Percentiles rank a stretch among this genome's conserved stretches.
phyloP scores from a whole-genome alignment of 2,888 invertebrate genomes.

The Dasysyrphus tricinctus region DNA sequence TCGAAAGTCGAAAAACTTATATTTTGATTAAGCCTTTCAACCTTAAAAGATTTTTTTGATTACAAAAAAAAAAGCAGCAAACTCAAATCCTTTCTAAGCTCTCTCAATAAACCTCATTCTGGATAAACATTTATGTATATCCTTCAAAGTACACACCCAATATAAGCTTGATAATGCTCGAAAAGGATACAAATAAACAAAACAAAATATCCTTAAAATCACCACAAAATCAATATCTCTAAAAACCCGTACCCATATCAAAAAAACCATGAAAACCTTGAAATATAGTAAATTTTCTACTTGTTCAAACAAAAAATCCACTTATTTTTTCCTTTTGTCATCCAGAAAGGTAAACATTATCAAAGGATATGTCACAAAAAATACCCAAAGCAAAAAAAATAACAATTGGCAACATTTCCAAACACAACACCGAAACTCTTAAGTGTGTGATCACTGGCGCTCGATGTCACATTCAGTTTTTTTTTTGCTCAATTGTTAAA shows the following conservation, averaged over 20 bases:
- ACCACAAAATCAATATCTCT: conserved; percentile 15
- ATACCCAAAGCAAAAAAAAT: not conserved
- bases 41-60: not conserved
- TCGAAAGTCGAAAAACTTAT: not conserved
- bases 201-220: conserved; percentile 15
- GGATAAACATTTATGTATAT: not conserved
- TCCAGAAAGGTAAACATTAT: conserved; percentile 27
- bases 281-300: conserved; percentile 10
- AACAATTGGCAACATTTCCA: conserved; percentile 29
- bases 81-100: not conserved
- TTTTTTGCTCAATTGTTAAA: conserved; percentile 58
- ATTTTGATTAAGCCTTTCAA: not conserved
- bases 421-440: conserved; percentile 29
- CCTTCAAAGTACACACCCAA: not conserved
- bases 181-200: conserved; percentile 8
- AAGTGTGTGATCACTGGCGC: conserved; percentile 32
- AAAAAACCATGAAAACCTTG: conserved; percentile 10
- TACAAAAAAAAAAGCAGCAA: not conserved
- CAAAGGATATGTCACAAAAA: conserved; percentile 15
- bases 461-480: conserved; percentile 40
- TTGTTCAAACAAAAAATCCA: conserved; percentile 14
- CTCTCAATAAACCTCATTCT: not conserved
- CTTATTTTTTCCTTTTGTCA: not conserved
- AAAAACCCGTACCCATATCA: not conserved
- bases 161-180: conserved; percentile 7